Evolutionary conservation across 2,113 vertebrate genomes (phyloP).

Genomic region (Phaetusa simplex): DNA sequence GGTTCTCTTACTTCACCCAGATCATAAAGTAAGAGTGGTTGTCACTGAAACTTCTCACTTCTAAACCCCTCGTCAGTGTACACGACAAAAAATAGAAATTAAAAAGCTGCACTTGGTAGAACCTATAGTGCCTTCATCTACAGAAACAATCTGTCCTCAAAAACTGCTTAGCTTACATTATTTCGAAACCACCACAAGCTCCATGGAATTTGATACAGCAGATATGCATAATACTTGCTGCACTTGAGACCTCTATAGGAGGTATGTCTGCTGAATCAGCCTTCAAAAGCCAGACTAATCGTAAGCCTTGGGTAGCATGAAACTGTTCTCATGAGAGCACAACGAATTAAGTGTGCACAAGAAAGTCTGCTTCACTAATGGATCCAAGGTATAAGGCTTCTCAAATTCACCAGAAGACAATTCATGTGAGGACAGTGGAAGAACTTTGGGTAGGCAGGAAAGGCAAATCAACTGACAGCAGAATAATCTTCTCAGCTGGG

Average conservation of each 20-base stretch:
- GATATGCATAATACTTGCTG: slow-evolving; percentile 65
- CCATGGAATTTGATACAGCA: slow-evolving; percentile 66
- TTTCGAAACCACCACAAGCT: slow-evolving; percentile 64
- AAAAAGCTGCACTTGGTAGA: not conserved
- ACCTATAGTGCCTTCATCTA: slow-evolving; percentile 45
- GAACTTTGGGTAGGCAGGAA: slow-evolving; percentile 16
- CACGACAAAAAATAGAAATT: not conserved
- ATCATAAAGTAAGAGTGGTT: not conserved
- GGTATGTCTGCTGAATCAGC: slow-evolving; percentile 62
- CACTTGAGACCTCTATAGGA: slow-evolving; percentile 60
- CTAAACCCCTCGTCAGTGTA: not conserved
- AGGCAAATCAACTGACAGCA: slow-evolving; percentile 42
- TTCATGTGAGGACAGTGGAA: slow-evolving; percentile 3
- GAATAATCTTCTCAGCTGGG: slow-evolving; percentile 56
- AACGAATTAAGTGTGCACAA: slow-evolving; percentile 37
- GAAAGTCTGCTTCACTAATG: slow-evolving; percentile 49
- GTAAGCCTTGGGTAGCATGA: slow-evolving; percentile 42
- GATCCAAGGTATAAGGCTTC: not conserved
- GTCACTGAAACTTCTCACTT: not conserved
- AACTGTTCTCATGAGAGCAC: slow-evolving; percentile 51
- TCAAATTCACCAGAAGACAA: slow-evolving; percentile 43
- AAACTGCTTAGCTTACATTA: slow-evolving; percentile 57
- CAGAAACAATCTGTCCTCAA: slow-evolving; percentile 57
- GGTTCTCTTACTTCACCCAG: not conserved
- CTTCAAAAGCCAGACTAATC: slow-evolving; percentile 61